Percentiles rank a stretch among this genome's conserved stretches.
These are phyloP conservation scores for Etheostoma perlongum DNA, from an alignment of 2,797 vertebrate genomes.

Conservation along the genomic window DNA sequence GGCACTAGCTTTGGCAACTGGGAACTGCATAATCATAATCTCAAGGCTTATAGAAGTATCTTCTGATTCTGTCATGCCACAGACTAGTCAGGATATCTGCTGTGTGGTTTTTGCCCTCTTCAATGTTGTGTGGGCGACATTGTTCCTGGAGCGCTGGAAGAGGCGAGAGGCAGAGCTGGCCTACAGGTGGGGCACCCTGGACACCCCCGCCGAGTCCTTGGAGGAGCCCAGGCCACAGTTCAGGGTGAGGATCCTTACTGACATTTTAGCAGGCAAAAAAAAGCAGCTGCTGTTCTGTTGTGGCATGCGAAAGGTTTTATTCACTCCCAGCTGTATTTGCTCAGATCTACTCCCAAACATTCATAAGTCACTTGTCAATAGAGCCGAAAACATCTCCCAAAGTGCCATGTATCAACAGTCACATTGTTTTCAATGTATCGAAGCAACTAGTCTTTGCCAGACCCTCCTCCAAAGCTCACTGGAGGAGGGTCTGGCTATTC, in stretches of 20 bases:
- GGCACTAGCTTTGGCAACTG: neutral
- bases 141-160: slow-evolving; percentile 96
- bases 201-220: slow-evolving; percentile 90
- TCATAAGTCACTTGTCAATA: neutral
- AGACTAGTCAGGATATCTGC: slow-evolving; percentile 95
- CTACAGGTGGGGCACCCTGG: slow-evolving; percentile 94
- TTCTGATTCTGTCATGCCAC: slow-evolving; percentile 26
- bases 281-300: neutral
- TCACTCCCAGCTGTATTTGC: neutral
- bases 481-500: too few relatives aligned
- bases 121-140: slow-evolving; percentile 95
- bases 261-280: neutral
- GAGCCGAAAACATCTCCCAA: neutral
- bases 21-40: neutral
- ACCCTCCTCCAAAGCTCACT: too few relatives aligned
- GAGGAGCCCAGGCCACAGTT: slow-evolving; percentile 95
- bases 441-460: too few relatives aligned
- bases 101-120: slow-evolving; percentile 95
- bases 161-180: slow-evolving; percentile 92
- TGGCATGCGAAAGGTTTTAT: neutral
- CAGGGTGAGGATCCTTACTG: slow-evolving; percentile 85
- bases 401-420: neutral
- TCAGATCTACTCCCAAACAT: neutral
- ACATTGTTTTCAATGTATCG: neutral
- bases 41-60: slow-evolving; percentile 2